A percentile compares a stretch with the other conserved stretches of the same genome.
phyloP scores from a whole-genome alignment of 2,113 vertebrate genomes.

The Eleginops maclovinus region DNA sequence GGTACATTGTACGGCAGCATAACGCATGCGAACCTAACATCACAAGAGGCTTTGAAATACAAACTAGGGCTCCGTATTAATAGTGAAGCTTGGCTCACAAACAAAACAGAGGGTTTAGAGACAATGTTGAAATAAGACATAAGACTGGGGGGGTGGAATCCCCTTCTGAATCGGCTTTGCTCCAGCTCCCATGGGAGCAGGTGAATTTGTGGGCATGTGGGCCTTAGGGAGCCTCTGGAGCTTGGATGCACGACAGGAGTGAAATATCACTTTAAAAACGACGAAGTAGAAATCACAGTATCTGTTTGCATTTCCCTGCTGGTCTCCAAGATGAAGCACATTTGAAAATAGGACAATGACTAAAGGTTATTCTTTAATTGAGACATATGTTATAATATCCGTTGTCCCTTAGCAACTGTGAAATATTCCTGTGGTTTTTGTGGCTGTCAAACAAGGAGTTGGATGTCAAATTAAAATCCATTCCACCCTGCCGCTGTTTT shows the following conservation, averaged over 20 bases:
- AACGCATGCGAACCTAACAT: background rate
- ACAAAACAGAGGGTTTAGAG: conserved; percentile 2
- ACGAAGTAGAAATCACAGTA: background rate
- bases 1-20: background rate
- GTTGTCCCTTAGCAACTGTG: background rate
- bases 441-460: background rate
- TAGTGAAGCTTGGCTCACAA: conserved; percentile 41
- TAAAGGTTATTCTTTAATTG: conserved; percentile 19
- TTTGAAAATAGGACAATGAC: background rate
- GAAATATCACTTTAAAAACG: conserved; percentile 26
- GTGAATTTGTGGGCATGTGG: conserved; percentile 8
- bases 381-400: background rate
- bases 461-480: background rate
- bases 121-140: conserved; percentile 6
- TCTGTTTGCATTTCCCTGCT: background rate
- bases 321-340: background rate
- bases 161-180: background rate
- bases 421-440: background rate
- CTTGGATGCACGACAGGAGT: background rate
- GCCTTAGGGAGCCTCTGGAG: conserved; percentile 11
- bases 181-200: conserved; percentile 23
- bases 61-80: conserved; percentile 6
- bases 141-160: conserved; percentile 8
- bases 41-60: conserved; percentile 28
- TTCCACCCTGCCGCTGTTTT: background rate